Base-by-base conservation (phyloP, 1,140 invertebrate species). In the Subanguina moxae region DNA sequence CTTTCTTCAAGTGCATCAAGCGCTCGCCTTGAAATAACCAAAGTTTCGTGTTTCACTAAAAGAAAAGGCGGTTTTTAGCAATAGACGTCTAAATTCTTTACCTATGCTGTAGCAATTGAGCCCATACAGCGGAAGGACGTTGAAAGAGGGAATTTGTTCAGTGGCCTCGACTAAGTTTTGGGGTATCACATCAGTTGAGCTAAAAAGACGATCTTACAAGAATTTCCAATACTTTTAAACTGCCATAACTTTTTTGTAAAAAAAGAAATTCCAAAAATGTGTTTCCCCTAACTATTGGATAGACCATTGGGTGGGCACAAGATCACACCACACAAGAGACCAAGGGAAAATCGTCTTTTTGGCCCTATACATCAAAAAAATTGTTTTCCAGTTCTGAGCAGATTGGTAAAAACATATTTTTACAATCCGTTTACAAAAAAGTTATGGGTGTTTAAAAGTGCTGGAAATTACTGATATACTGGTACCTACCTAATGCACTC, bases 61-160 rank as follows among this genome's bases (percentile, higher is more conserved):
- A 21, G 17, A 7, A 7, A 52, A 52, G n/a, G n/a, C 23, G 3
- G 8, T 8, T 52, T 7, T 21, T 52, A 45, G 43, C 48, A 3
- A 52, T 52, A 52, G 3, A 8, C n/a, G n/a, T 15, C 8, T 52
- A 3, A 52, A 21, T 21, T 8, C n/a, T 7, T 15, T 52, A 52
- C 48, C 82, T 91, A 98, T 95, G 62, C 87, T 88, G 78, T 84
- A 82, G 87, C 94, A 86, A 83, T 89, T 89, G 45, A 89, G 79
- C 62, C 87, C 92, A 87, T 94, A 97, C 46, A 89, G 88, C 30
- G 94, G 94, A 91, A 97, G 94, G n/a, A 96, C 84, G 84, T 93
- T 97, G 3, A 94, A 88, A 79, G 92, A 89, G 64, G 87, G 87
- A 28, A 94, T 85, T 7, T 81, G 64, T 74, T 91, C 88, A 19